phyloP scores from a whole-genome alignment of 2,797 vertebrate genomes.

The Sebastes melanostomus region DNA sequence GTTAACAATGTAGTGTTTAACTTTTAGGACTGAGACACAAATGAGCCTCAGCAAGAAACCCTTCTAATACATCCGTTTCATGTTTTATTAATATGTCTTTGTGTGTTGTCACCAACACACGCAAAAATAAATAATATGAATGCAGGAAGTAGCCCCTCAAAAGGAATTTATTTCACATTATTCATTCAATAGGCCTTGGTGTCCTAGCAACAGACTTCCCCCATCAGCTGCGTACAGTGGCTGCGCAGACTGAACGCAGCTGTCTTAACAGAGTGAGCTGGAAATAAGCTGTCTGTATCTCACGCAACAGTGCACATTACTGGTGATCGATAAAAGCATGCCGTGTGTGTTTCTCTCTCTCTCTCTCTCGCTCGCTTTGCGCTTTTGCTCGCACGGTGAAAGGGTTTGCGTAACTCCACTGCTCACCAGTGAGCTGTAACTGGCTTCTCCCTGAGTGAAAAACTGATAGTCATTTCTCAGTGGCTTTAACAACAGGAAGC shows the following conservation, averaged over 20 bases:
- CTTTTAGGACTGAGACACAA: constrained; percentile 7
- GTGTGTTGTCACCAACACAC: constrained; percentile 11
- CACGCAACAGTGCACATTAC: constrained; percentile 25
- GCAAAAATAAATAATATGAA: constrained; percentile 32
- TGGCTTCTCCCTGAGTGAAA: constrained; percentile 13
- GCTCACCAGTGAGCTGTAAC: constrained; percentile 25
- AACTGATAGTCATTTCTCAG: constrained; percentile 51
- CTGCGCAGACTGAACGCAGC: constrained; percentile 31
- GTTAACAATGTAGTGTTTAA: not conserved
- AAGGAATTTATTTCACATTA: constrained; percentile 53
- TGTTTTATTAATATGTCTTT: constrained; percentile 42
- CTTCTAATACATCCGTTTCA: constrained; percentile 41
- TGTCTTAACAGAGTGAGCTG: constrained; percentile 26
- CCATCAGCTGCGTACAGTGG: constrained; percentile 37
- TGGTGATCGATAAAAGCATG: constrained; percentile 52
- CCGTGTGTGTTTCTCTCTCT: not conserved
- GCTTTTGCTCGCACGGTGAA: constrained; percentile 6
- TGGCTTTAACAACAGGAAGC: constrained; percentile 49
- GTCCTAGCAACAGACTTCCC: constrained; percentile 67
- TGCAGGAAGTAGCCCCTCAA: constrained; percentile 38
- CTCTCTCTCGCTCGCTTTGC: constrained; percentile 1
- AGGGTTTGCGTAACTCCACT: not conserved
- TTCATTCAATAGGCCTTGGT: constrained; percentile 48
- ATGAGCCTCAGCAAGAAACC: constrained; percentile 12
- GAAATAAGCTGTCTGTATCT: constrained; percentile 25